Evolutionary conservation across 1,140 invertebrate species (phyloP), one percentile per base, ranked within the genome.

Genomic region (Drosophila serrata): DNA sequence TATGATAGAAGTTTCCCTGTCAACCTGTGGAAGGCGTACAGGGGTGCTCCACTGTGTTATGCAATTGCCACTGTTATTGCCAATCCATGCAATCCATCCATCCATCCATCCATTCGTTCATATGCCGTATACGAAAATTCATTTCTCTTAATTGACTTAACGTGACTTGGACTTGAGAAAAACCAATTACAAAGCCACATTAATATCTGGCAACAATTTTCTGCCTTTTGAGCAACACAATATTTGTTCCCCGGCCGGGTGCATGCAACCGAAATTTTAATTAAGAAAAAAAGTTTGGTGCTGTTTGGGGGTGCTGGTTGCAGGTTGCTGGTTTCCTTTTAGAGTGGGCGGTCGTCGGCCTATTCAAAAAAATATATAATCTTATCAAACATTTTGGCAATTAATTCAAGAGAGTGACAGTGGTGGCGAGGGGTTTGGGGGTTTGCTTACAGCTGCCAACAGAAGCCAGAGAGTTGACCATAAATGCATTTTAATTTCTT

Each of bases 401-500:
- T 87, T 87, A 88, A 80, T 82, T 88, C 79, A 49, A 69, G 64
- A 42, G 24, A 51, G 19, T 27, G 43, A 45, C 45, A 37, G 67
- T 35, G 29, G 6, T 13, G 62, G 37, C 19, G 7, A 33, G 69
- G 24, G 7, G 45, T 17, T n/a, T n/a, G n/a, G n/a, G n/a, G n/a
- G 7, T 7, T 24, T 9, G 13, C 12, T 5, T 6, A 27, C 31
- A 53, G 35, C 40, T 19, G 13, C 56, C 37, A 70, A 69, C 51
- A 70, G 69, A 49, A 72, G 73, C 56, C 8, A 13, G 9, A 13
- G 9, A 39, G 62, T 56, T 78, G 76, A 37, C 85, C 86, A 90
- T 85, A 90, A 90, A 90, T 76, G 69, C 81, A 90, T 90, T 90
- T 90, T 90, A 90, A 90, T 90, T 90, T 90, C 85, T 90, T 90